Base-by-base conservation (phyloP, 2,888 invertebrate species). In the Malthinus seriepunctatus region DNA sequence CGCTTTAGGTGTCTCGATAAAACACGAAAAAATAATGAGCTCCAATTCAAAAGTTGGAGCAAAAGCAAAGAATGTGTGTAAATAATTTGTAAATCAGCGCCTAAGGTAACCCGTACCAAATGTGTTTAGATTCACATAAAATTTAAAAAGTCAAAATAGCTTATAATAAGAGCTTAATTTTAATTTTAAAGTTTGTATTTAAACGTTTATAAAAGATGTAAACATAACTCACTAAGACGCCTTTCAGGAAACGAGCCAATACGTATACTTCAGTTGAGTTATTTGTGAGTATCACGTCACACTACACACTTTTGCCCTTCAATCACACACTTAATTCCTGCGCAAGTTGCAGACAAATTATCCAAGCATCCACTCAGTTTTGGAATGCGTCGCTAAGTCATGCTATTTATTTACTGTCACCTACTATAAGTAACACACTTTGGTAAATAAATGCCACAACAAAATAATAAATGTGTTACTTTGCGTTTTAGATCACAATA, bases 221-320 rank as follows among this genome's bases (percentile, higher is more conserved):
- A 50, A 54, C 50, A 33, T 49, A 56, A 62, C 49, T 52, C 52
- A 59, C 61, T 65, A 52, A 67, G 65, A 66, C 68, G 69, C 68
- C 70, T 66, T 67, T 70, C 67, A 64, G 58, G 68, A 66, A 65
- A 45, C 66, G 65, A 64, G 54, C 65, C 67, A 66, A 66, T 63
- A 64, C 66, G 63, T 64, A 69, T 69, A 69, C 65, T 68, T 69
- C 67, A 68, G 67, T 63, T 63, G 69, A 71, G 72, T 76, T 76
- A 76, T 77, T 77, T 77, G 77, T 76, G 75, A 71, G 70, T 67
- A 60, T 64, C 64, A 69, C 74, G 75, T 76, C 76, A 74, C 70
- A 63, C 68, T 67, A 67, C 73, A 75, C 77, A 77, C 76, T 70
- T 74, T 73, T 74, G 72, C 74, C 73, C 72, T 75, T 77, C 77